Percentiles rank a stretch among this genome's conserved stretches.
phyloP scores from a whole-genome alignment of 2,888 invertebrate species.

The Theretra japonica region DNA sequence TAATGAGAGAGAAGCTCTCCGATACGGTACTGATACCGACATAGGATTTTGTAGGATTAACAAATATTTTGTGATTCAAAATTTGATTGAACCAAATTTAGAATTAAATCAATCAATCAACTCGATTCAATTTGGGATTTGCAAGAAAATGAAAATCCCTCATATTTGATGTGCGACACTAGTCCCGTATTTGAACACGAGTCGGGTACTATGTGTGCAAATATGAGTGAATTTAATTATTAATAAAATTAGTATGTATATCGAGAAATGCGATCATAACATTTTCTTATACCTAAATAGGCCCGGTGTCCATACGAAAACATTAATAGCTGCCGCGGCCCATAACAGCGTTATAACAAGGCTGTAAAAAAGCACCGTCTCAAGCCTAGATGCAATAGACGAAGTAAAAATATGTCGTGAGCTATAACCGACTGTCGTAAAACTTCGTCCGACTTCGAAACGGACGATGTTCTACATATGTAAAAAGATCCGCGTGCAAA shows the following conservation, averaged over 20 bases:
- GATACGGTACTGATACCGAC: too few species aligned
- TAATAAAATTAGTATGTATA: background rate
- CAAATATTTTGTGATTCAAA: too few species aligned
- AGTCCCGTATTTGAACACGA: too few species aligned
- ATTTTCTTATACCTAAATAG: background rate
- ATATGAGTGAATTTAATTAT: too few species aligned
- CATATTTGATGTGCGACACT: too few species aligned
- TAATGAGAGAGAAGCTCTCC: too few species aligned
- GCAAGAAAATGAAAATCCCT: too few species aligned
- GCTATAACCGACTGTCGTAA: background rate
- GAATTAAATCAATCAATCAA: too few species aligned
- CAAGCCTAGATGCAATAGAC: background rate
- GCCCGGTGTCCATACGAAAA: background rate
- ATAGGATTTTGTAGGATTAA: too few species aligned
- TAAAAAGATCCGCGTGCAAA: slow-evolving; percentile 15
- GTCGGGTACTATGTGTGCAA: too few species aligned
- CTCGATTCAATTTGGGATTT: too few species aligned
- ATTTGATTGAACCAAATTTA: too few species aligned
- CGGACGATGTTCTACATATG: background rate
- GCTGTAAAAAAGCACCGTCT: background rate
- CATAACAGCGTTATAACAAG: background rate
- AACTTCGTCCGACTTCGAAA: background rate
- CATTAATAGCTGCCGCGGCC: background rate
- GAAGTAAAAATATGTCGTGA: background rate
- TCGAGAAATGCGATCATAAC: slow-evolving; percentile 5